phyloP scores from a whole-genome alignment of 2,113 vertebrate species.

The Opisthocomus hoazin region DNA sequence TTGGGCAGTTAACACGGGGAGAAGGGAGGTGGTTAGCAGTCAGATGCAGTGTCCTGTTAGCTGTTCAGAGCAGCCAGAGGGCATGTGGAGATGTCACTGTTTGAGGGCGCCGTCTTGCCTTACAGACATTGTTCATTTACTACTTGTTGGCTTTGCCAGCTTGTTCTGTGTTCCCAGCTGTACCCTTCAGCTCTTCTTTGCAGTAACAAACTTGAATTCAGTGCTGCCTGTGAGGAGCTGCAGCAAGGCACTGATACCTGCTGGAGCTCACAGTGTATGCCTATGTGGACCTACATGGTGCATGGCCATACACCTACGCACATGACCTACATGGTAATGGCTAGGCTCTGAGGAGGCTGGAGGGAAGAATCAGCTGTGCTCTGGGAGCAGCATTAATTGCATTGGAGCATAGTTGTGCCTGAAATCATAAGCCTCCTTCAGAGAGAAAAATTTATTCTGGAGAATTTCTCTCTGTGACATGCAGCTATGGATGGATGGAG shows the following conservation, averaged over 20 bases:
- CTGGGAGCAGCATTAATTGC: background rate
- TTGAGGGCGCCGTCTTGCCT: background rate
- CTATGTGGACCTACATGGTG: rapidly evolving
- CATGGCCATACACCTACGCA: rapidly evolving
- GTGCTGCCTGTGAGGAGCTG: background rate
- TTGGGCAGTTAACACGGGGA: rapidly evolving
- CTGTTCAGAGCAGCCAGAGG: background rate
- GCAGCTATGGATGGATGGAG: background rate
- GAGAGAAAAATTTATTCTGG: background rate
- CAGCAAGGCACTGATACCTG: background rate
- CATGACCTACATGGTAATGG: background rate
- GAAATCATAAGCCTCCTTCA: background rate
- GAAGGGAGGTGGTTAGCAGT: background rate
- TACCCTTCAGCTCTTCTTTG: background rate
- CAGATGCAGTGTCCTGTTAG: no score
- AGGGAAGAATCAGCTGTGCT: background rate
- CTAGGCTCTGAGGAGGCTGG: background rate
- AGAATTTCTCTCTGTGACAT: background rate
- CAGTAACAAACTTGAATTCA: background rate
- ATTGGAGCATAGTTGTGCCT: background rate
- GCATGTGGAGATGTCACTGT: rapidly evolving
- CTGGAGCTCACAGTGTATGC: background rate
- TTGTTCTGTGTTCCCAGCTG: background rate
- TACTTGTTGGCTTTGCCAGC: background rate
- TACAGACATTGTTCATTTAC: background rate